These are phyloP conservation scores for Sinella curviseta DNA, from an alignment of 1,140 invertebrate genomes.

Conservation along the genomic window DNA sequence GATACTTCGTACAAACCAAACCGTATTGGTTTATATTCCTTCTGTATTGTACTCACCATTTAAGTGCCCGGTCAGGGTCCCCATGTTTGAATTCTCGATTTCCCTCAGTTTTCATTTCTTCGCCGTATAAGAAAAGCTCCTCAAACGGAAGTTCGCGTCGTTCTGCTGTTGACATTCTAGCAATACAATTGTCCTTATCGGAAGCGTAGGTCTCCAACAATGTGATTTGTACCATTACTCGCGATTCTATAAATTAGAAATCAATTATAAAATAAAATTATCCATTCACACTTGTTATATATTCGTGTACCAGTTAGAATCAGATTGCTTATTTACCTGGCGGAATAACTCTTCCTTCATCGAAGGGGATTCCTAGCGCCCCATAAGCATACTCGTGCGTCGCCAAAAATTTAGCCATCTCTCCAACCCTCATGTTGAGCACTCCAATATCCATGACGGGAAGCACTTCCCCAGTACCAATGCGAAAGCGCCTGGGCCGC, in stretches of 20 bases:
- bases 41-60: slow-evolving; percentile 21
- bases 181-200: slow-evolving; percentile 54
- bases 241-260: slow-evolving; percentile 30
- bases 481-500: slow-evolving; percentile 55
- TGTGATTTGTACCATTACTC: slow-evolving; percentile 52
- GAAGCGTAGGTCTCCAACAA: slow-evolving; percentile 59
- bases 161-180: slow-evolving; percentile 59
- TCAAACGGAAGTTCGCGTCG: slow-evolving; percentile 56
- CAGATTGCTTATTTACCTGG: not conserved
- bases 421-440: slow-evolving; percentile 65
- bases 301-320: too few species aligned
- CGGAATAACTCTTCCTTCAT: slow-evolving; percentile 29
- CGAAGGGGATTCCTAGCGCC: slow-evolving; percentile 58
- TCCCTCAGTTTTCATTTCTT: slow-evolving; percentile 55
- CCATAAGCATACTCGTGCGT: slow-evolving; percentile 63
- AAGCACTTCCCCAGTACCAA: slow-evolving; percentile 61
- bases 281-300: not conserved
- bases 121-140: slow-evolving; percentile 59
- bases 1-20: not conserved
- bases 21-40: not conserved
- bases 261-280: not conserved
- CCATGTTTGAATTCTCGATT: slow-evolving; percentile 45
- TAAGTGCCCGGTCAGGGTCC: slow-evolving; percentile 28
- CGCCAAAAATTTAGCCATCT: slow-evolving; percentile 63
- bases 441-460: slow-evolving; percentile 68